Evolutionary conservation across 2,888 invertebrate species (phyloP), one percentile per base, ranked within the genome.

Genomic region (Mythimna ferrago): DNA sequence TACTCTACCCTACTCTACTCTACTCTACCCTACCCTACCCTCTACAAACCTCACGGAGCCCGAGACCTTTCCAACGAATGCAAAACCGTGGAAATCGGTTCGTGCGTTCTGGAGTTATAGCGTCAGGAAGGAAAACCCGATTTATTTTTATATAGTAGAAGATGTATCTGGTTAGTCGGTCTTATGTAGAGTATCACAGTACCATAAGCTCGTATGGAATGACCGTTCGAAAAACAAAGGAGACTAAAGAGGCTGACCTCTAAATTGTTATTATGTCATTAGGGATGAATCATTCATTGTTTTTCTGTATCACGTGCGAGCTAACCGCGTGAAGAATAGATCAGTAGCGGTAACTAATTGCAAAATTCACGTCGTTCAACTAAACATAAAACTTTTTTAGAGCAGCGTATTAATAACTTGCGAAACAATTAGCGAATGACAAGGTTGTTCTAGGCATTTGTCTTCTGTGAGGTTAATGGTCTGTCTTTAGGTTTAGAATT

Each of bases 351-450:
- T 71, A 79, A 74, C 66, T 74, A 83, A 73, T 80, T 69, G 66
- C 58, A 69, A 68, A 35, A 73, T 73, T 66, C 57, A 66, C 68
- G 56, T 21, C 51, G 66, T 48, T n/a, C 51, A 53, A 58, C 61
- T 56, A 57, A 69, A 65, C 21, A 19, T 26, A 62, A 77, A 11
- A 58, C 56, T 67, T 80, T 65, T 67, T 67, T 78, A 79, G 57
- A 73, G 41, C 9, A 10, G 7, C 16, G 60, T 70, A 60, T 82
- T 78, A 82, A 66, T 64, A 64, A 56, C 51, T 64, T 48, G n/a
- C 48, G 53, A 54, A 71, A 82, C 62, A 79, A 79, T 78, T 66
- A 71, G 65, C 58, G 32, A 66, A n/a, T 6, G 78, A 65, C 64
- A 70, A 65, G 56, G 64, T 56, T 70, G 26, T 77, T 69, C 51